Evolutionary conservation across 2,888 invertebrate genomes (phyloP), one percentile per base, ranked within the genome.

Genomic region (Meliscaeva auricollis): DNA sequence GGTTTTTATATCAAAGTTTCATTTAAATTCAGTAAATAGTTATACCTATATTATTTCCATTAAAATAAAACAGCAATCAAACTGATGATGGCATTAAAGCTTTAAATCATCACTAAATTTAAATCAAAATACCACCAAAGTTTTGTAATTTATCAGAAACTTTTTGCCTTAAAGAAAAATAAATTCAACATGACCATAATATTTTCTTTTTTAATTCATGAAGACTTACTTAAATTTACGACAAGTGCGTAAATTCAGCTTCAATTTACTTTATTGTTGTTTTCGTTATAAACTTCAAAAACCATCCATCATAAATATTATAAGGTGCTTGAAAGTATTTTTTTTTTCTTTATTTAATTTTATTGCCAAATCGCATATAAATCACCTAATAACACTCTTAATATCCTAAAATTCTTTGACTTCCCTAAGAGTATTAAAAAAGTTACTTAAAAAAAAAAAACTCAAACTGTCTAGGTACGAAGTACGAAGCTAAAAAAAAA

Each of bases 331-430:
- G 35, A 56, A 35, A 3, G 11, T 20, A 17, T 38, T 6, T 20
- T 58, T 17, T 38, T 52, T 72, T 38, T 20, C 44, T 15, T 41
- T 7, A 50, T 72, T 15, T 41, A 5, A 50, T 72, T 82, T 77
- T 81, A 82, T 72, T 17, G 46, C 41, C 72, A 73, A 72, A 82
- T 77, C 66, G 68, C 77, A 76, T 68, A 77, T 66, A 82, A 77
- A 82, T 82, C 77, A 66, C 66, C 72, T 9, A 66, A 80, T 62
- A 77, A 72, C 48, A 58, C 58, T 38, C 66, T 46, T 58, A 38
- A 58, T 70, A 41, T n/a, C 48, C 41, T 64, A 15, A 81, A 64
- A 76, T 64, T 56, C 20, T 62, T 46, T 3, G 7, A 52, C n/a
- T 69, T 54, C 32, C 41, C 62, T 41, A 22, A 56, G 48, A 58